Evolutionary conservation across 2,113 vertebrate genomes (phyloP).

Genomic region (Talpa occidentalis): DNA sequence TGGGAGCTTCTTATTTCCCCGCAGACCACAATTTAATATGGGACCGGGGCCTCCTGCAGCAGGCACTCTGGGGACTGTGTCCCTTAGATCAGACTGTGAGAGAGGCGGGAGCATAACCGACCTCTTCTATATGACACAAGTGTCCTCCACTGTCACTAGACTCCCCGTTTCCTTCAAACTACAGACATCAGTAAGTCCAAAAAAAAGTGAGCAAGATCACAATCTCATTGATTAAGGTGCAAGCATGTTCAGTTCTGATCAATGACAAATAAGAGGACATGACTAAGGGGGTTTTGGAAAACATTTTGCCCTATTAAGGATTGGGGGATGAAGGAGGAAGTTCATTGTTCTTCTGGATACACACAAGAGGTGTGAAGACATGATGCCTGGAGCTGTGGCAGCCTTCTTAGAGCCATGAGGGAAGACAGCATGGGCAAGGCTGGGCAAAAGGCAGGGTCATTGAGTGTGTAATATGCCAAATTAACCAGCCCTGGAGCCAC

Average conservation of each 20-base stretch:
- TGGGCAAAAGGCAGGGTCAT: neutral
- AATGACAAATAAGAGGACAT: neutral
- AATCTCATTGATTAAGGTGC: neutral
- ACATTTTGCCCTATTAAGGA: neutral
- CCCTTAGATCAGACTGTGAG: neutral
- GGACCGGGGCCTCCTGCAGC: too few species aligned
- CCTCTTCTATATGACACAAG: neutral
- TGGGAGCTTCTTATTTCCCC: neutral
- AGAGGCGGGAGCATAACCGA: neutral
- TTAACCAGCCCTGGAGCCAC: neutral
- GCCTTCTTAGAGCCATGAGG: neutral
- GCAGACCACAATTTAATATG: neutral
- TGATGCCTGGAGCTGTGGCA: conserved; percentile 34
- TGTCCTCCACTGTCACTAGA: neutral
- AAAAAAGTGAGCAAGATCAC: neutral
- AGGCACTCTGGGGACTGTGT: neutral
- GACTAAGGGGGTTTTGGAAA: neutral
- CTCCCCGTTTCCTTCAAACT: neutral
- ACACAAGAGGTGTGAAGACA: neutral
- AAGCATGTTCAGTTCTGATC: neutral
- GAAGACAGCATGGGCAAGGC: neutral
- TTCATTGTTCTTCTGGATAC: neutral
- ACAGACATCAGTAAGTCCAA: neutral
- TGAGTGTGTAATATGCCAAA: neutral
- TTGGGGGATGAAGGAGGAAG: neutral